These are phyloP conservation scores for Hirundo rustica DNA, from an alignment of 2,797 vertebrate species.

Conservation along the genomic window DNA sequence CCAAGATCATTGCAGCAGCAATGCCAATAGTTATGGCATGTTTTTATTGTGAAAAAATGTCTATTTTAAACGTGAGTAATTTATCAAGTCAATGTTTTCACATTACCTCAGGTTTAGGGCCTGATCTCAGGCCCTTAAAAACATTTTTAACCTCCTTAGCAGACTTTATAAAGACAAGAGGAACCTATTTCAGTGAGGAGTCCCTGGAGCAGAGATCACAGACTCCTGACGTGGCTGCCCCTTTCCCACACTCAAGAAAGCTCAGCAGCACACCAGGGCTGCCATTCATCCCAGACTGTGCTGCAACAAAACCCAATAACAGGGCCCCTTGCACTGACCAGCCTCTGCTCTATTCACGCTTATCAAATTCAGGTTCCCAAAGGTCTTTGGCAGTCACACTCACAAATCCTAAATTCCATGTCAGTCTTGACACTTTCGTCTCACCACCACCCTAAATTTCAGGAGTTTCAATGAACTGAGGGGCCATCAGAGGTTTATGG, in stretches of 20 bases:
- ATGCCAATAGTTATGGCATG: background rate
- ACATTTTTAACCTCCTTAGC: background rate
- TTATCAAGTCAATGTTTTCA: background rate
- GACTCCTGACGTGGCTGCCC: background rate
- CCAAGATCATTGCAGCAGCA: background rate
- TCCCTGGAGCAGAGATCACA: background rate
- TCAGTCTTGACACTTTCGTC: background rate
- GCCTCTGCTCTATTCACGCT: too few species aligned
- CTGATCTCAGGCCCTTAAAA: background rate
- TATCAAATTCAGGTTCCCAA: background rate
- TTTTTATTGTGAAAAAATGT: background rate
- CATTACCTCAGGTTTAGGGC: background rate
- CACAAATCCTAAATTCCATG: background rate
- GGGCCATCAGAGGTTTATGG: background rate
- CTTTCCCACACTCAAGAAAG: rapidly evolving
- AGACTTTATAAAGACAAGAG: background rate
- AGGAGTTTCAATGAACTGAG: background rate
- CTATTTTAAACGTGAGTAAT: background rate
- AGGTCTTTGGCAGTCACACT: background rate
- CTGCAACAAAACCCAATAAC: background rate
- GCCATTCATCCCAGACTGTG: too few species aligned
- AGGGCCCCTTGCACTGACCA: too few species aligned
- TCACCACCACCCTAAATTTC: background rate
- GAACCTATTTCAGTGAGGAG: background rate
- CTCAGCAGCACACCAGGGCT: background rate